These are phyloP conservation scores for Adrianichthys oophorus DNA, from an alignment of 2,797 vertebrate genomes.

Conservation along the genomic window DNA sequence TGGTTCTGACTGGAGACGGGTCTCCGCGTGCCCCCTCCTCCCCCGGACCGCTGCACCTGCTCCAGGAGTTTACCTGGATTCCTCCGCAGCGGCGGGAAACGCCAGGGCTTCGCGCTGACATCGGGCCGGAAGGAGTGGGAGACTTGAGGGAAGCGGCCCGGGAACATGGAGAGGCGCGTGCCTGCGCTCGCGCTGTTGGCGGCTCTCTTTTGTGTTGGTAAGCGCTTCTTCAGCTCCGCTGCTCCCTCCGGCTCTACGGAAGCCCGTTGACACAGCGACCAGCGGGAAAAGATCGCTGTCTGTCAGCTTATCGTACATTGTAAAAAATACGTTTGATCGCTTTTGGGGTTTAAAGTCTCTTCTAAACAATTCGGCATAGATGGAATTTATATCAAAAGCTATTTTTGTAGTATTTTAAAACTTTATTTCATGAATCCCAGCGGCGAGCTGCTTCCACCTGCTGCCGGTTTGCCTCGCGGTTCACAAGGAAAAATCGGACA, in stretches of 20 bases:
- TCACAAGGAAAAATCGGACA: no score
- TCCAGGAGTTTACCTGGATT: constrained; percentile 49
- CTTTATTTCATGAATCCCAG: not conserved
- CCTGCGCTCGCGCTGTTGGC: no score
- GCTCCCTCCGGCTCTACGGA: no score
- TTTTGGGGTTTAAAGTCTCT: rapidly evolving
- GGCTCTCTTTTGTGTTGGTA: no score
- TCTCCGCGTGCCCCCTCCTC: constrained; percentile 1
- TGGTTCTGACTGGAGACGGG: not conserved
- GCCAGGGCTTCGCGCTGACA: constrained; percentile 4
- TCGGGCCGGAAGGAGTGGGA: no score
- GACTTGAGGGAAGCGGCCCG: not conserved
- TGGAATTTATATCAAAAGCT: rapidly evolving
- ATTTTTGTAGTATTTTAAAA: rapidly evolving
- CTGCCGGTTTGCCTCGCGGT: not conserved
- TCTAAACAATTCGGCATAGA: constrained; percentile 4
- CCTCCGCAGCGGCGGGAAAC: constrained; percentile 46
- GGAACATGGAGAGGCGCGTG: not conserved
- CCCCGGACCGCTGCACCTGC: constrained; percentile 5
- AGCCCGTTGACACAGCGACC: no score
- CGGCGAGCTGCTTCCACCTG: not conserved
- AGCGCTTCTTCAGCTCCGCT: no score
- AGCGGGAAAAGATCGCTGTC: rapidly evolving
- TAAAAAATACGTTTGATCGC: rapidly evolving
- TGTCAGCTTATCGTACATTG: no score